Evolutionary conservation across 2,797 vertebrate species (phyloP).

Genomic region (Macroramphosus scolopax): DNA sequence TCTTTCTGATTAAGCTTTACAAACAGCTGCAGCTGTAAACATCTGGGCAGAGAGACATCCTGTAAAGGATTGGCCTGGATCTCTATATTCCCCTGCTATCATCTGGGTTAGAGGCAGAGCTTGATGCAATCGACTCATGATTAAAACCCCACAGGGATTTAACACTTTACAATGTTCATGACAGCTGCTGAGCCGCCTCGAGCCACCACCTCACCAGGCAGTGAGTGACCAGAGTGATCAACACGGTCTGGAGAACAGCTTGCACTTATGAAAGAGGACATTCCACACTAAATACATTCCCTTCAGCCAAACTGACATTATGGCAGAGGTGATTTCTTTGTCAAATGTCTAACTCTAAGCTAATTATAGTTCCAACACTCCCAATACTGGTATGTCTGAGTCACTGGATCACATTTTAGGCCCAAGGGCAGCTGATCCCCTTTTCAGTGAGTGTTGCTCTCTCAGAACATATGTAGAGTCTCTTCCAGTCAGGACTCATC

Average conservation of each 20-base stretch:
- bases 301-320: not conserved
- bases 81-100: constrained; percentile 32
- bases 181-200: constrained; percentile 26
- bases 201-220: not conserved
- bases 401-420: constrained; percentile 24
- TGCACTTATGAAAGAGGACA: not conserved
- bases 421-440: constrained; percentile 40
- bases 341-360: constrained; percentile 3
- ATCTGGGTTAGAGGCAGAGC: constrained; percentile 55
- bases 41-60: constrained; percentile 1
- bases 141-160: constrained; percentile 47
- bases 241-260: not conserved
- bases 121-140: constrained; percentile 35
- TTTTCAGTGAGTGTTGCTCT: constrained; percentile 24
- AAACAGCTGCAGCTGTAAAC: constrained; percentile 15
- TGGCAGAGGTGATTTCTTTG: not conserved
- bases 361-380: constrained; percentile 2
- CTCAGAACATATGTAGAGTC: constrained; percentile 14
- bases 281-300: not conserved
- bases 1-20: not conserved
- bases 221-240: constrained; percentile 26
- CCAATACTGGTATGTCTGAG: constrained; percentile 15
- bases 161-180: constrained; percentile 23
- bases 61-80: constrained; percentile 37
- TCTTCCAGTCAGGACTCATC: constrained; percentile 16